Base-by-base conservation (phyloP, 1,140 invertebrate genomes). In the Stegodyphus dumicola region DNA sequence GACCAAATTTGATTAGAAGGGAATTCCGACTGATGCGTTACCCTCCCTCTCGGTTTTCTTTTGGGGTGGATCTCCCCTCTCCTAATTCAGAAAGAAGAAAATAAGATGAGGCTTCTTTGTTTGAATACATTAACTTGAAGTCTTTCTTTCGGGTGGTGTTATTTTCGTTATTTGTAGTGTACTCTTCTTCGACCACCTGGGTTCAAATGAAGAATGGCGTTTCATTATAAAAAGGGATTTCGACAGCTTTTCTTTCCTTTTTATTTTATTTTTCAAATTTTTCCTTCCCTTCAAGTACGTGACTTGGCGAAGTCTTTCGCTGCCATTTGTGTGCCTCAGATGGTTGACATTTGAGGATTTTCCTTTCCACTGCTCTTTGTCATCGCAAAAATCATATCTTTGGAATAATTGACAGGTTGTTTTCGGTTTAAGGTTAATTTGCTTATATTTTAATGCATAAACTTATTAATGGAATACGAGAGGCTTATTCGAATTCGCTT, bases 1-100 rank as follows among this genome's bases (percentile, higher is more conserved):
- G 80, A 84, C 80, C 67, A 84, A 84, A 84, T 84, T 84, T 84
- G 80, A 84, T 84, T 84, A 75, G 71, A 52, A 60, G 17, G 70
- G 76, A 84, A 84, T 84, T 84, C 71, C 80, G 33, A 76, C 48
- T 81, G 78, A 81, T 81, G 78, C 56, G 51, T 77, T 77, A 13
- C 56, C 13, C 17, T 74, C n/a, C 18, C 54, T 13, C 9, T 78
- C 49, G 51, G 52, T 11, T 13, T 52, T 71, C 33, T n/a, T 48
- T 6, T 6, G 66, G 7, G 11, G 49, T 48, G 66, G 51, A 53
- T 80, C 49, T 51, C 15, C 71, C 9, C 51, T 10, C 53, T 78
- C 33, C 10, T 49, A 11, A 13, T 65, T 18, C 18, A 9, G 18
- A 74, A 74, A 49, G 79, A 56, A 65, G 70, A 74, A 73, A 81